Conservation (phyloP, 2,113 vertebrate genomes). For the Nerophis lumbriciformis region DNA sequence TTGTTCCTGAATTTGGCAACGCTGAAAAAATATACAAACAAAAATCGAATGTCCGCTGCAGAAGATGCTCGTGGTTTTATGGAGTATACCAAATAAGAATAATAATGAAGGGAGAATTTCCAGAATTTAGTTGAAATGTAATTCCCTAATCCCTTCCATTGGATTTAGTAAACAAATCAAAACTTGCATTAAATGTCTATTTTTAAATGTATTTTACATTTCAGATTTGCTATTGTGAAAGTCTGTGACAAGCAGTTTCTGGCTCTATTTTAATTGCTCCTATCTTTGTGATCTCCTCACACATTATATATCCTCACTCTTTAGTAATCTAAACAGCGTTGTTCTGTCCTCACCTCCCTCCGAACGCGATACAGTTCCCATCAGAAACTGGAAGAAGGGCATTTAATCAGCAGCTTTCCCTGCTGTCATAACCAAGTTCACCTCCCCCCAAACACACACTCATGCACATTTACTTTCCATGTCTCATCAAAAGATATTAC, state of each 20-base stretch:
- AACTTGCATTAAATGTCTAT: too few species aligned
- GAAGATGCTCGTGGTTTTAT: too few species aligned
- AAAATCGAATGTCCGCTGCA: too few species aligned
- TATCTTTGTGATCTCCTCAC: not conserved
- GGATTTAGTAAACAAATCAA: too few species aligned
- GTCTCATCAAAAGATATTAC: conserved; percentile 7
- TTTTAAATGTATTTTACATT: not conserved
- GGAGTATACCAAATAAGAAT: too few species aligned
- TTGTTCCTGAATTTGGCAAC: too few species aligned
- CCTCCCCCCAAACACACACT: not conserved
- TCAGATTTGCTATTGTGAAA: not conserved
- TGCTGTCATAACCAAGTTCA: conserved; percentile 7
- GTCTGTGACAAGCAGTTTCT: conserved; percentile 2
- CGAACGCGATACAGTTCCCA: conserved; percentile 29
- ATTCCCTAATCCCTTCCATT: too few species aligned
- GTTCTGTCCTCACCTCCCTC: conserved; percentile 22
- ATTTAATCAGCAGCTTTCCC: conserved; percentile 45
- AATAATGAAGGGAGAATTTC: too few species aligned
- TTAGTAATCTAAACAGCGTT: conserved; percentile 17
- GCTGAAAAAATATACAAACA: too few species aligned
- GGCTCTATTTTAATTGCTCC: conserved; percentile 10
- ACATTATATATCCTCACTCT: conserved; percentile 8
- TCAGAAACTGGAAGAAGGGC: conserved; percentile 16
- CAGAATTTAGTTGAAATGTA: too few species aligned
- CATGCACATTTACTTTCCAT: not conserved